phyloP scores from a whole-genome alignment of 2,888 invertebrate genomes.

The Julus scandinavius region DNA sequence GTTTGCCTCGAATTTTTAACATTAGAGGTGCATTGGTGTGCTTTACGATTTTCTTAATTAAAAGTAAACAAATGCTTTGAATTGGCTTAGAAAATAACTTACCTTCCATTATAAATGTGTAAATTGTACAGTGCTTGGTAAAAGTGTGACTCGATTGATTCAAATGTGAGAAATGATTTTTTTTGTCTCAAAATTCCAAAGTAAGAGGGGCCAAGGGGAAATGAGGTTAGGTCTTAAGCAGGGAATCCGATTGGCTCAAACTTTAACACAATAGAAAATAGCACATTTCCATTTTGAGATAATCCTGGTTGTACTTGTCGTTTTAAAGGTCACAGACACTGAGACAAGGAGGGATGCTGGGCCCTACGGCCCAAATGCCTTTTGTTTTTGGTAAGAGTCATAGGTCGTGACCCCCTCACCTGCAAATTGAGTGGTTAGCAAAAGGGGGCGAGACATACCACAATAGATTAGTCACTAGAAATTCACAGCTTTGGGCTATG shows the following conservation, averaged over 20 bases:
- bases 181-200: background rate
- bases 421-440: background rate
- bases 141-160: background rate
- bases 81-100: background rate
- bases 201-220: background rate
- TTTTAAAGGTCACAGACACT: background rate
- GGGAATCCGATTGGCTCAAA: background rate
- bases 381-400: background rate
- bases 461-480: too few species aligned
- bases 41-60: background rate
- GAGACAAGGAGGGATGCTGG: background rate
- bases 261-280: background rate
- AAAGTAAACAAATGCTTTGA: background rate
- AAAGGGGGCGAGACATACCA: background rate
- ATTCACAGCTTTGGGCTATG: too few species aligned
- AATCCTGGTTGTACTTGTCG: background rate
- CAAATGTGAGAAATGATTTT: background rate
- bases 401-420: conserved; percentile 13
- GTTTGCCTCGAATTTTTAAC: background rate
- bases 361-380: background rate
- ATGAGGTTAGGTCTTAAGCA: background rate
- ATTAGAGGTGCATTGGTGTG: background rate
- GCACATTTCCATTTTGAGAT: background rate
- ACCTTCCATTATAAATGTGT: background rate
- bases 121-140: background rate